A percentile compares a stretch with the other conserved stretches of the same genome.
Conservation (phyloP, 2,113 vertebrate species). For the Gavia stellata region DNA sequence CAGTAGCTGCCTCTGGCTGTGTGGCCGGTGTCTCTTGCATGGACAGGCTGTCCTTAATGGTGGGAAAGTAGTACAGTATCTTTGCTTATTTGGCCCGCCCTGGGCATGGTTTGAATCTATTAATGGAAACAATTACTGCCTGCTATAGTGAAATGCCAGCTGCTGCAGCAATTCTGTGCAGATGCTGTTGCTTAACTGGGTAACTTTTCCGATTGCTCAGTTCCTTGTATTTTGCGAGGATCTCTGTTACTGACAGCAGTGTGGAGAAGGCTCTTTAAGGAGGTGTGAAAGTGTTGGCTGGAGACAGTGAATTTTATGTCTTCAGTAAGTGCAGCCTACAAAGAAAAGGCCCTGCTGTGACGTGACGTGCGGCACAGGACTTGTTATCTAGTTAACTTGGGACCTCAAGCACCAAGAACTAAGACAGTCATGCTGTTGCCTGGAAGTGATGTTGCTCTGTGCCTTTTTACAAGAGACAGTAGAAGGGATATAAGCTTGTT, state of each 20-base stretch:
- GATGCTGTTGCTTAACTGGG: not conserved
- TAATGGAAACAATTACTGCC: conserved; percentile 43
- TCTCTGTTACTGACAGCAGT: not conserved
- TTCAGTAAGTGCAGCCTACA: not conserved
- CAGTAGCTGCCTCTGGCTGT: not conserved
- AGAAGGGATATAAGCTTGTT: not conserved
- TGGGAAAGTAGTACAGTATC: not conserved
- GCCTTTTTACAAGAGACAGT: not conserved
- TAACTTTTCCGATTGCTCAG: not conserved
- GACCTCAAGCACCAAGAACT: not conserved
- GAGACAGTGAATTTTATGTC: not conserved
- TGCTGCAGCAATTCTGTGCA: not conserved
- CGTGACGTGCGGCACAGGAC: not conserved
- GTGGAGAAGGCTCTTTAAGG: not conserved
- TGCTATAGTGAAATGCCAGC: not conserved
- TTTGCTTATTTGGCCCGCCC: not conserved
- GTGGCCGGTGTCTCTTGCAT: fast-evolving
- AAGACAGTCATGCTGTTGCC: not conserved
- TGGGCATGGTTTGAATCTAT: conserved; percentile 3
- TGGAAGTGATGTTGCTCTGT: not conserved
- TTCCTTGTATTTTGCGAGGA: not conserved
- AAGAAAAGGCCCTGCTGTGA: not conserved
- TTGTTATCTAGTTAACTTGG: not conserved
- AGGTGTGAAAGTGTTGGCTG: not conserved
- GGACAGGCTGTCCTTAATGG: not conserved